Evolutionary conservation across 2,113 vertebrate species (phyloP).

Genomic region (Oryzias woworae): DNA sequence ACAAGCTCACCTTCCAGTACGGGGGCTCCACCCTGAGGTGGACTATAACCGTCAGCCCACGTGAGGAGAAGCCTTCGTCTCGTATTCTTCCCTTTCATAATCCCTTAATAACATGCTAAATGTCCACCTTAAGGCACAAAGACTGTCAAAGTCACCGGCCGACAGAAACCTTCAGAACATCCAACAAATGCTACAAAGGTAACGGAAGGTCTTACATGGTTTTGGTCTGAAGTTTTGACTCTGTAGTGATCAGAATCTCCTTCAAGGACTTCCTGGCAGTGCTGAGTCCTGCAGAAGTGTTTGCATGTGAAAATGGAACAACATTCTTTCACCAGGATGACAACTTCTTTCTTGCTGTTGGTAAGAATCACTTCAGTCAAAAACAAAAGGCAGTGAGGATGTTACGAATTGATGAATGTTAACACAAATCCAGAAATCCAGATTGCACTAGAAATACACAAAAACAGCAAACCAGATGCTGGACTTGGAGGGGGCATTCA

Average conservation of each 20-base stretch:
- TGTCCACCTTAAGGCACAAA: conserved; percentile 39
- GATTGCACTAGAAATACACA: too few species aligned
- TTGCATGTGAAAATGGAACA: conserved; percentile 67
- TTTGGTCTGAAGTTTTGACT: neutral
- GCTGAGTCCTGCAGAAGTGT: conserved; percentile 48
- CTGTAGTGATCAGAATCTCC: neutral
- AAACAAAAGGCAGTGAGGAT: neutral
- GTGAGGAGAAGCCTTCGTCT: conserved; percentile 37
- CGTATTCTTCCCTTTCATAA: neutral
- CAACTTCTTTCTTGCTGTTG: conserved; percentile 64
- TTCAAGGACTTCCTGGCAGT: conserved; percentile 46
- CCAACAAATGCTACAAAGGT: conserved; percentile 49
- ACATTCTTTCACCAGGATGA: conserved; percentile 63
- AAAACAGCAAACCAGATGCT: too few species aligned
- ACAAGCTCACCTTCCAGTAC: conserved; percentile 44
- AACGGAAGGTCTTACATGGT: neutral
- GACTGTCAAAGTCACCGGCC: conserved; percentile 43
- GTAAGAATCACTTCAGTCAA: conserved; percentile 29
- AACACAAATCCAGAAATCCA: neutral
- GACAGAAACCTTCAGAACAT: conserved; percentile 17
- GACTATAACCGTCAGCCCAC: conserved; percentile 48
- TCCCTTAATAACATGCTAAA: neutral
- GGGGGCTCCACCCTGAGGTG: conserved; percentile 24
- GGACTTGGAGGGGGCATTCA: too few species aligned
- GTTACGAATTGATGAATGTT: neutral